phyloP scores from a whole-genome alignment of 2,797 vertebrate genomes.

The Gastrophryne carolinensis region DNA sequence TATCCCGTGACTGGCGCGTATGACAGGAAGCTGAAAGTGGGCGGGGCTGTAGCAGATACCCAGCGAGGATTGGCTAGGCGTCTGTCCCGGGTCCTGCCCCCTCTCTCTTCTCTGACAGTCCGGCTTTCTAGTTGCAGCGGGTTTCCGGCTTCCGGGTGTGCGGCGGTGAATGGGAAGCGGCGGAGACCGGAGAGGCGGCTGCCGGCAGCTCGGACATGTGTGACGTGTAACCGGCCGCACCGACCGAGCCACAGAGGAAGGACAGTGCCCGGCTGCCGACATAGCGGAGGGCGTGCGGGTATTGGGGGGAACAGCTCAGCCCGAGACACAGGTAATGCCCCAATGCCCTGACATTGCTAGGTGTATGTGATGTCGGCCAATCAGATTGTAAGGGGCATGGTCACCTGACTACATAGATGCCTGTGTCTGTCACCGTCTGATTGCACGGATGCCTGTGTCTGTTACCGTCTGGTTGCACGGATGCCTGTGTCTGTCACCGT shows the following conservation, averaged over 20 bases:
- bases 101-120: neutral
- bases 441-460: too few relatives aligned
- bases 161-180: neutral
- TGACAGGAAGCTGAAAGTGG: neutral
- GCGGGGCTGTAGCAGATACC: neutral
- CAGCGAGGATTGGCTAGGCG: neutral
- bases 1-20: too few relatives aligned
- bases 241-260: too few relatives aligned
- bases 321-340: neutral
- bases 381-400: neutral
- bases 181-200: neutral
- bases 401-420: too few relatives aligned
- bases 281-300: neutral
- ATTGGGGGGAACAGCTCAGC: neutral
- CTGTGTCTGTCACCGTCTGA: too few relatives aligned
- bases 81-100: neutral
- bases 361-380: neutral
- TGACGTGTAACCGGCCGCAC: too few relatives aligned
- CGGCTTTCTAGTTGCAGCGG: conserved; percentile 24
- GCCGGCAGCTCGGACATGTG: neutral
- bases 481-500: too few relatives aligned
- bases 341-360: neutral
- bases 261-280: neutral
- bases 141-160: neutral
- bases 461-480: too few relatives aligned